These are phyloP conservation scores for Hetaerina titia DNA, from an alignment of 2,888 invertebrate species.

Conservation along the genomic window DNA sequence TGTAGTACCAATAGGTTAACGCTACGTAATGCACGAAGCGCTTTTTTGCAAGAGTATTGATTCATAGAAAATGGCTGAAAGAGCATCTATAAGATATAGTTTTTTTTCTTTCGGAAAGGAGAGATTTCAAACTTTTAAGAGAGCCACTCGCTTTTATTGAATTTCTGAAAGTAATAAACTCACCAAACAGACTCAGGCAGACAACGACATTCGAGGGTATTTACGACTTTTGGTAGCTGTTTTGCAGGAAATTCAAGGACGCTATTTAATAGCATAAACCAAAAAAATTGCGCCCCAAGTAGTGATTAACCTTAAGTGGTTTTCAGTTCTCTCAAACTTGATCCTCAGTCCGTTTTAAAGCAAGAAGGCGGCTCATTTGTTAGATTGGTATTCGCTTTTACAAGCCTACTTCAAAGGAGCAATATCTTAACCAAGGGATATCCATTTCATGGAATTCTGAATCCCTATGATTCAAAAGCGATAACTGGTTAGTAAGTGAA, in stretches of 20 bases:
- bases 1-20: too few species aligned
- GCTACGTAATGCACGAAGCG: too few species aligned
- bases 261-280: neutral
- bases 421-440: neutral
- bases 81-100: neutral
- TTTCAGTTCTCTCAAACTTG: neutral
- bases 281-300: neutral
- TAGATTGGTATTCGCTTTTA: neutral
- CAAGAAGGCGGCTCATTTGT: neutral
- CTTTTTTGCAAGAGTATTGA: neutral
- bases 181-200: neutral
- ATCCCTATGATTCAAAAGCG: neutral
- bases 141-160: neutral
- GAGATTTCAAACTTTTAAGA: neutral
- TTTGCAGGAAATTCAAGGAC: neutral
- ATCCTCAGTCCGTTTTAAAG: neutral
- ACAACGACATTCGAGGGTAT: neutral
- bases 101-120: neutral
- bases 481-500: neutral
- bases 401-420: neutral
- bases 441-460: neutral
- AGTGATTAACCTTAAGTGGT: constrained; percentile 9
- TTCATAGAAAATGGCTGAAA: neutral
- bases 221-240: neutral
- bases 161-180: neutral